These are phyloP conservation scores for human (Homo sapiens) DNA, from an alignment of 2,113 vertebrate species.

Conservation along the genomic window GRCh38 chrX:137269501-137270000, in stretches of 20 bases:
- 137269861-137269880: neutral
- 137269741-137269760: neutral
- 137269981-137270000: neutral
- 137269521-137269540: neutral
- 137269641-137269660: neutral
- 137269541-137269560: neutral
- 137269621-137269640: neutral
- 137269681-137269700: neutral
- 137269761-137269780: constrained; percentile 7
- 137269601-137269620: neutral
- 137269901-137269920: neutral
- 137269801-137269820: neutral
- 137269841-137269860: neutral
- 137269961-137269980: neutral
- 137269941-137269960: neutral
- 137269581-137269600: neutral
- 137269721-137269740: neutral
- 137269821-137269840: neutral
- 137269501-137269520: neutral
- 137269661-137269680: neutral
- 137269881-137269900: neutral
- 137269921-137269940: neutral
- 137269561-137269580: neutral
- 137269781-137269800: neutral
- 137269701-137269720: neutral